Evolutionary conservation across 2,888 invertebrate genomes (phyloP).

Genomic region (Vanessa cardui): DNA sequence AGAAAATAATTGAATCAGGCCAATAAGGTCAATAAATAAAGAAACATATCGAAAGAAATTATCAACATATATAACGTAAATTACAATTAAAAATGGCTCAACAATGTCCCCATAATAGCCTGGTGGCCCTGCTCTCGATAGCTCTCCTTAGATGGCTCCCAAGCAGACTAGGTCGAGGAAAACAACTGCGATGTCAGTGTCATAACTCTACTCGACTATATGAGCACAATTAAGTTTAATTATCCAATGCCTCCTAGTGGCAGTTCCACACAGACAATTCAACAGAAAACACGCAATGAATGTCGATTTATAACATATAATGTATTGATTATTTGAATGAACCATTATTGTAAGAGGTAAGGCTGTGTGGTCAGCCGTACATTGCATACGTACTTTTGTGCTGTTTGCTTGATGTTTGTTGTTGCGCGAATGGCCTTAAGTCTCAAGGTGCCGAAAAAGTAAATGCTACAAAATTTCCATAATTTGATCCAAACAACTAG

Average conservation of each 20-base stretch:
- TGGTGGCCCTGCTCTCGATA: constrained; percentile 81
- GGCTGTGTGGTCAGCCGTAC: constrained; percentile 68
- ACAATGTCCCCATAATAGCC: constrained; percentile 74
- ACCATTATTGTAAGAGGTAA: constrained; percentile 48
- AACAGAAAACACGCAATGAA: constrained; percentile 45
- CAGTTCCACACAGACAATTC: constrained; percentile 2
- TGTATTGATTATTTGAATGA: constrained; percentile 20
- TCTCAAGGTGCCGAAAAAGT: constrained; percentile 57
- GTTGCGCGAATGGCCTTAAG: constrained; percentile 61
- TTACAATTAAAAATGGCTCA: constrained; percentile 56
- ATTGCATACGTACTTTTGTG: constrained; percentile 53
- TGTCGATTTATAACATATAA: constrained; percentile 33
- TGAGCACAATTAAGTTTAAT: constrained; percentile 47
- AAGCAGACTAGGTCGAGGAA: constrained; percentile 81
- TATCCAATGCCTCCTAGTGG: constrained; percentile 55
- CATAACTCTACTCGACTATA: constrained; percentile 59
- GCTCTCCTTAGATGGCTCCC: constrained; percentile 81
- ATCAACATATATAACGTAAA: constrained; percentile 37
- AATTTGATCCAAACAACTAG: constrained; percentile 32
- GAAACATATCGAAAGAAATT: not conserved
- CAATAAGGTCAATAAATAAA: not conserved
- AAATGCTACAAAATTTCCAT: constrained; percentile 46
- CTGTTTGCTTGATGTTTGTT: constrained; percentile 60
- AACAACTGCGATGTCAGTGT: constrained; percentile 78
- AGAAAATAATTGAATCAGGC: not conserved